Evolutionary conservation across 2,113 vertebrate species (phyloP).

Genomic region (Irena cyanogastra): DNA sequence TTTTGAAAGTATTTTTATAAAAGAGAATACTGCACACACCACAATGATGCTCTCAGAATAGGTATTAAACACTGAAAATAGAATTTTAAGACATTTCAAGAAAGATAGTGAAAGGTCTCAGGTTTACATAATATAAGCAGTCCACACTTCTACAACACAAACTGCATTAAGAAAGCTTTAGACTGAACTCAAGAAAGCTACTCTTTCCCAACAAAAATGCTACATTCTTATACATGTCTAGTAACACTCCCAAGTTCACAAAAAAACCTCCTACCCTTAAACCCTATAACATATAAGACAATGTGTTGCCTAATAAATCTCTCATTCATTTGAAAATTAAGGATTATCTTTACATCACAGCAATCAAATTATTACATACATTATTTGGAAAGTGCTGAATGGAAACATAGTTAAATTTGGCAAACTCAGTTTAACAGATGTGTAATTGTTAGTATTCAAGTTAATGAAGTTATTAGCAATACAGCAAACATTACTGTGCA

Average conservation of each 20-base stretch:
- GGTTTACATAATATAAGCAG: background rate
- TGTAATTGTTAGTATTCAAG: background rate
- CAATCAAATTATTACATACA: background rate
- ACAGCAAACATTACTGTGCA: background rate
- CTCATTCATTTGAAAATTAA: background rate
- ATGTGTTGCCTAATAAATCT: background rate
- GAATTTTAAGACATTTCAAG: background rate
- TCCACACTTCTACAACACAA: background rate
- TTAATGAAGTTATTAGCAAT: background rate
- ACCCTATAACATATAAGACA: background rate
- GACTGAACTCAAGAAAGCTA: background rate
- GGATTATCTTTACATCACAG: background rate
- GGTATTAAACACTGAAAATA: background rate
- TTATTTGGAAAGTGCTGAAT: background rate
- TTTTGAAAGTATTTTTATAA: background rate
- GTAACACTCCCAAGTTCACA: background rate
- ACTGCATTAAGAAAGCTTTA: background rate
- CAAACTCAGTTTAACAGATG: constrained; percentile 53
- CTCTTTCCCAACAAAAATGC: background rate
- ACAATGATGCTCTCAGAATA: background rate
- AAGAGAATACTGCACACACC: background rate
- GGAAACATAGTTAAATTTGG: background rate
- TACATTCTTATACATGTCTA: background rate
- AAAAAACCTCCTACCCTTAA: background rate
- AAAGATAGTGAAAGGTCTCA: background rate